Evolutionary conservation across 2,888 invertebrate species (phyloP), one percentile per base, ranked within the genome.

Genomic region (Drosophila monieri): DNA sequence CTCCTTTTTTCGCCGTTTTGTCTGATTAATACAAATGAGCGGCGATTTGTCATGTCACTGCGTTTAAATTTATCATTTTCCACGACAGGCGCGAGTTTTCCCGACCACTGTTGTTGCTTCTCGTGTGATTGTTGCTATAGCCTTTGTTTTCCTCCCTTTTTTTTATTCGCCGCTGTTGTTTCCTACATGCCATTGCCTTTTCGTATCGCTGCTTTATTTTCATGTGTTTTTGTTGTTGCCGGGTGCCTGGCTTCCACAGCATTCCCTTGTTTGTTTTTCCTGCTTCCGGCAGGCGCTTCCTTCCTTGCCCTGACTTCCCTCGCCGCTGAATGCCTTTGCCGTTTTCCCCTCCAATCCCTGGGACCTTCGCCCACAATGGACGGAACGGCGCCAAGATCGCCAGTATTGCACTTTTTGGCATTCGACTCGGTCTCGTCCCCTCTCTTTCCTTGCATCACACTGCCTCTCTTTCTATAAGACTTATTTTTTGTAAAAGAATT

Each of bases 31-130:
- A 88, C 88, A 88, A 88, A 88, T 88, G 88, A 81, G 78, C 73
- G 76, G 80, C 88, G 83, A 88, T 88, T 88, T 88, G 86, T 88
- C 88, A 88, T 88, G 88, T 88, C 88, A 88, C 88, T 85, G 77
- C 74, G 78, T 77, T 85, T 77, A 80, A 84, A 88, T 88, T 88
- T 88, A 88, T 88, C 88, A 88, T 88, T 86, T 85, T 74, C 76
- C 73, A 61, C 79, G 81, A 81, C 85, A 81, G 81, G 65, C 84
- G 84, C 76, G 75, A 68, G 78, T 73, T 64, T 41, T 74, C 69
- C 74, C 64, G 65, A 73, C 66, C 72, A 75, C 71, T 73, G 67
- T 65, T 72, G 54, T 59, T 54, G 57, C 53, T 59, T 15, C 41
- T 61, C 27, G 43, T 52, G 41, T 47, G 53, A 27, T 48, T 53